Base-by-base conservation (phyloP, 2,113 vertebrate genomes). In the Salvelinus sp. region DNA sequence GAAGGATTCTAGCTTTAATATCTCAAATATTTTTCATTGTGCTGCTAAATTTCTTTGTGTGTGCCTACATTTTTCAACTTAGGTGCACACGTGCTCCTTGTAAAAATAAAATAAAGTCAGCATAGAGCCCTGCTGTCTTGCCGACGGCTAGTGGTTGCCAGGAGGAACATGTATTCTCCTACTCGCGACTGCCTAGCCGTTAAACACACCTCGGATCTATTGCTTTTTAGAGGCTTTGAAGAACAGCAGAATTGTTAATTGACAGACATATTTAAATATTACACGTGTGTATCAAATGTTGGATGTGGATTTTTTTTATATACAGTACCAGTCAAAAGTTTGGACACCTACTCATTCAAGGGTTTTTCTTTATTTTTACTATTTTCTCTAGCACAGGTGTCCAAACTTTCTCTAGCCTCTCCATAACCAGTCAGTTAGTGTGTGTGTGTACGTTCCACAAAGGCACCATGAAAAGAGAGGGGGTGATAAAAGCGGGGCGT, bases 391-490 rank as follows among this genome's bases (percentile, higher is more conserved):
- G 25, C 25, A 25, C 25, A 25, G 25, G 25, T 25, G 25, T 25
- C 25, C 25, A 25, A 25, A 25, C 25, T 25, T 25, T 25, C 25
- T 25, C 25, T 25, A 25, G 25, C 25, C 10, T 25, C 22, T 23
- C 10, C 13, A 14, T 4, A 66, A 28, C 64, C 22, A 13, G 64
- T 66, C 23, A 27, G 25, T 63, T 63, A 4, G 7, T n/a, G 7
- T 63, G n/a, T 22, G 60, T 28, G 25, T 66, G 60, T 63, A 7
- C 23, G 60, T 71, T 83, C 63, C 62, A 71, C 12, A 65, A 89
- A 90, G 86, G 85, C 86, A 89, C 78, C 58, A 4, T 85, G 69
- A 78, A 75, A 23, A 77, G 64, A 65, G 62, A 14, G 54, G 33
- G 2, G 23, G 50, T 1, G 38, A 12, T 44, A 44, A 44, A 44